phyloP scores from a whole-genome alignment of 64 coral and sea anemone species.

The Acropora yongei region DNA sequence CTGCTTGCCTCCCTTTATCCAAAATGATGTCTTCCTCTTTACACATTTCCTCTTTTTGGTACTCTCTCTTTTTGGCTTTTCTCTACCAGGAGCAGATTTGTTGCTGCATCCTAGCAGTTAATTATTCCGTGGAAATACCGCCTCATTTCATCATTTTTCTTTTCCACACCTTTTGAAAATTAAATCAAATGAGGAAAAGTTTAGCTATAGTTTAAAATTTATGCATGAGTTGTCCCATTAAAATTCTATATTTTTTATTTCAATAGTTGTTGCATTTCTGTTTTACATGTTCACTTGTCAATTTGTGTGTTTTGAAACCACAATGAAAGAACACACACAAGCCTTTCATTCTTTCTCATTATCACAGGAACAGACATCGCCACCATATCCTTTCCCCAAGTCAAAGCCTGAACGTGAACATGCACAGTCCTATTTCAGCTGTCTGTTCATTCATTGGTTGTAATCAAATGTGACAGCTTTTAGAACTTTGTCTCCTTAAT shows the following conservation, averaged over 20 bases:
- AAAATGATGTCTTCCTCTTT: conserved; percentile 25
- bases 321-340: conserved; percentile 24
- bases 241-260: conserved; percentile 11
- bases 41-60: conserved; percentile 38
- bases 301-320: neutral
- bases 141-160: conserved; percentile 53
- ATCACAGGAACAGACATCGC: conserved; percentile 12
- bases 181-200: neutral
- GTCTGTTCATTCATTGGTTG: neutral
- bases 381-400: conserved; percentile 47
- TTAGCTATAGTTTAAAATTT: conserved; percentile 1
- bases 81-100: conserved; percentile 14
- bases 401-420: conserved; percentile 26
- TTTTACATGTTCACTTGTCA: neutral
- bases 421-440: neutral
- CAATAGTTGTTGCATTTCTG: neutral
- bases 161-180: conserved; percentile 33
- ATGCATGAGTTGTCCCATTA: neutral
- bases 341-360: conserved; percentile 6
- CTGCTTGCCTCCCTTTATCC: conserved; percentile 29
- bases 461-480: neutral
- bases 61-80: conserved; percentile 27
- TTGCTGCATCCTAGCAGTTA: conserved; percentile 21
- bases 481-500: neutral
- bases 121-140: conserved; percentile 46